These are phyloP conservation scores for Apodemia duryi DNA, from an alignment of 2,888 invertebrate genomes.

Conservation along the genomic window DNA sequence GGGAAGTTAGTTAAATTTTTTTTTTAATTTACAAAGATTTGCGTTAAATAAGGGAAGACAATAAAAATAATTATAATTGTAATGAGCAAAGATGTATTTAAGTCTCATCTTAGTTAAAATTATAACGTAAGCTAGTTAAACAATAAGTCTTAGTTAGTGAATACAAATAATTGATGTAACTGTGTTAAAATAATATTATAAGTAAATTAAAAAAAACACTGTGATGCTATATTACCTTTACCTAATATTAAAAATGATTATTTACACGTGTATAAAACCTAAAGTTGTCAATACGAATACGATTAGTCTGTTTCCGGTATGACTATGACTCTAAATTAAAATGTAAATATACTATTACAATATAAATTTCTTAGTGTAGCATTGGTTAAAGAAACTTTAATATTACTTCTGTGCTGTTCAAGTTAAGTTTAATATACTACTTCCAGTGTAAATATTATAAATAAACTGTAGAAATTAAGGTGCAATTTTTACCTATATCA, in stretches of 20 bases:
- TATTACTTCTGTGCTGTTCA: slow-evolving; percentile 25
- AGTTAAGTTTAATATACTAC: slow-evolving; percentile 22
- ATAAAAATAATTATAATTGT: slow-evolving; percentile 19
- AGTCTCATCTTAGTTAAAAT: not conserved
- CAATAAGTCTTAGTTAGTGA: slow-evolving; percentile 9
- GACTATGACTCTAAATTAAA: not conserved
- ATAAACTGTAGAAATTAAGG: not conserved
- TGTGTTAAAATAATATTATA: slow-evolving; percentile 28
- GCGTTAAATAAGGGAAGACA: slow-evolving; percentile 13
- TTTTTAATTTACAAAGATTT: not conserved
- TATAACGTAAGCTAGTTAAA: not conserved
- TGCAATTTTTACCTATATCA: slow-evolving; percentile 21
- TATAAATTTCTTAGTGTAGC: slow-evolving; percentile 26
- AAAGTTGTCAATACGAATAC: slow-evolving; percentile 35
- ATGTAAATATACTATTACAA: slow-evolving; percentile 16
- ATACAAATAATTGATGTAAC: slow-evolving; percentile 25
- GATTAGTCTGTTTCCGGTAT: not conserved
- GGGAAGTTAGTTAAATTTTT: no score
- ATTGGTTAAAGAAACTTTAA: slow-evolving; percentile 24
- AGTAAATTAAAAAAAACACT: slow-evolving; percentile 56
- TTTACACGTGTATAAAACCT: slow-evolving; percentile 33
- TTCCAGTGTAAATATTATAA: slow-evolving; percentile 28
- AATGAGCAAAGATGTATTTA: not conserved
- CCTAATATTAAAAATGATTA: slow-evolving; percentile 40
- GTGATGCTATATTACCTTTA: slow-evolving; percentile 64